Base-by-base conservation (phyloP, 2,797 vertebrate genomes). In the Neosalanx taihuensis region DNA sequence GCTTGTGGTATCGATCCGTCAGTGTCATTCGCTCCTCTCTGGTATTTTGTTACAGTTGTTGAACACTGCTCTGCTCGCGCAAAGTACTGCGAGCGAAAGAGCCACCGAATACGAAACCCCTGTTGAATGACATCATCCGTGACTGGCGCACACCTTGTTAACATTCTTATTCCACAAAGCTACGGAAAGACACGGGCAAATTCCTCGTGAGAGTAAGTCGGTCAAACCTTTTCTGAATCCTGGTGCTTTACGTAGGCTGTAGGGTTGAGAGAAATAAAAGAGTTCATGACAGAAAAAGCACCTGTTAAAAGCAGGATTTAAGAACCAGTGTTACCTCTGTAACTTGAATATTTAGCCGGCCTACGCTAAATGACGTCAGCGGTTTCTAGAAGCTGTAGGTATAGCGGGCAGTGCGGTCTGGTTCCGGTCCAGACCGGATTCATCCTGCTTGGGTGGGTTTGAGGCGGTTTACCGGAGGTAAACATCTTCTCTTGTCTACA, bases 221-320 rank as follows among this genome's bases (percentile, higher is more conserved):
- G 15, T n/a, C 51, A 17, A 56, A 23, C 67, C 35, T 73, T 75
- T 67, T 75, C 75, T 56, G 74, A 75, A 73, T 75, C 76, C 76
- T 66, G 85, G 87, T 89, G 88, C 85, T 89, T 83, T 73, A 81
- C 73, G 67, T 79, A 64, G 74, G 80, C 72, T 53, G 59, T 67
- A 73, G 62, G 31, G 65, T 76, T 30, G 69, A 29, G 56, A 57
- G 20, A 64, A 37, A 41, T 18, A 29, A 29, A 3, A 30, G 0
- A 23, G n/a, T 29, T 6, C 15, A 31, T 17, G 58, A 49, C 30
- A 66, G 53, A 69, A 31, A 20, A 20, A 63, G 61, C 37, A 29
- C 23, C 57, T 10, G 59, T 74, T 35, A 77, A 23, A 37, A 37
- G 71, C 62, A 49, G 18, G 69, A 59, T 69, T 33, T 67, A 63